A percentile compares a stretch with the other conserved stretches of the same genome.
These are phyloP conservation scores for Palythoa grandis DNA, from an alignment of 92 coral and sea anemone species.

Conservation along the genomic window DNA sequence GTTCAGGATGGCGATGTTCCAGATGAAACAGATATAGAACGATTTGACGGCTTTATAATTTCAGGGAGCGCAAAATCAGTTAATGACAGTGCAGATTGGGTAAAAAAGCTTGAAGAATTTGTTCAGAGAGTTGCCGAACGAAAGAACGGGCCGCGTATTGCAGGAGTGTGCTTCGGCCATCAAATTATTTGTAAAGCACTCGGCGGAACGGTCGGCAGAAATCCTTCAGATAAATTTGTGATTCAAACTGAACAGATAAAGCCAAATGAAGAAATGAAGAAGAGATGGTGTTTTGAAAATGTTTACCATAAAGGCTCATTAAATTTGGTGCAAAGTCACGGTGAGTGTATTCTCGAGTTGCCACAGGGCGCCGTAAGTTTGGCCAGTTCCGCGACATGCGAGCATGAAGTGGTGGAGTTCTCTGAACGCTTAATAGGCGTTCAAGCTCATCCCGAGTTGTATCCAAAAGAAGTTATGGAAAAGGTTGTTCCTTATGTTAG, in stretches of 20 bases:
- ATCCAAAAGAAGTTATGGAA: slow-evolving; percentile 63
- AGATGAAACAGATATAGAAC: slow-evolving; percentile 55
- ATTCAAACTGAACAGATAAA: slow-evolving; percentile 67
- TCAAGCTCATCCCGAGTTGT: slow-evolving; percentile 81
- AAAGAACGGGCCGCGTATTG: slow-evolving; percentile 62
- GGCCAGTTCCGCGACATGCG: slow-evolving; percentile 74
- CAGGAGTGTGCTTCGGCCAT: slow-evolving; percentile 91
- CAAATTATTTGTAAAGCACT: slow-evolving; percentile 80
- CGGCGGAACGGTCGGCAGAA: slow-evolving; percentile 75
- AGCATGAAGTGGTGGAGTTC: slow-evolving; percentile 77
- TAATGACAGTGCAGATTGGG: slow-evolving; percentile 73
- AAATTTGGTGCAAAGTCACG: slow-evolving; percentile 71
- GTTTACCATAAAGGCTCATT: slow-evolving; percentile 67
- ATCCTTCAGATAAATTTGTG: slow-evolving; percentile 76
- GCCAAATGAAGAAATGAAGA: slow-evolving; percentile 39
- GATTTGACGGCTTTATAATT: slow-evolving; percentile 68
- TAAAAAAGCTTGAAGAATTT: slow-evolving; percentile 55
- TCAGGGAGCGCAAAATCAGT: slow-evolving; percentile 81
- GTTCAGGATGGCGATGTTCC: slow-evolving; percentile 70
- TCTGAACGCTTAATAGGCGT: slow-evolving; percentile 73
- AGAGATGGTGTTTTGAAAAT: slow-evolving; percentile 38
- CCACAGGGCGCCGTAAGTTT: slow-evolving; percentile 69
- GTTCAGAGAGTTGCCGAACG: slow-evolving; percentile 49
- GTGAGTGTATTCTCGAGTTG: slow-evolving; percentile 75
- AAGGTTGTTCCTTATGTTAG: slow-evolving; percentile 61